Base-by-base conservation (phyloP, 2,888 invertebrate genomes). In the Idaea straminata region DNA sequence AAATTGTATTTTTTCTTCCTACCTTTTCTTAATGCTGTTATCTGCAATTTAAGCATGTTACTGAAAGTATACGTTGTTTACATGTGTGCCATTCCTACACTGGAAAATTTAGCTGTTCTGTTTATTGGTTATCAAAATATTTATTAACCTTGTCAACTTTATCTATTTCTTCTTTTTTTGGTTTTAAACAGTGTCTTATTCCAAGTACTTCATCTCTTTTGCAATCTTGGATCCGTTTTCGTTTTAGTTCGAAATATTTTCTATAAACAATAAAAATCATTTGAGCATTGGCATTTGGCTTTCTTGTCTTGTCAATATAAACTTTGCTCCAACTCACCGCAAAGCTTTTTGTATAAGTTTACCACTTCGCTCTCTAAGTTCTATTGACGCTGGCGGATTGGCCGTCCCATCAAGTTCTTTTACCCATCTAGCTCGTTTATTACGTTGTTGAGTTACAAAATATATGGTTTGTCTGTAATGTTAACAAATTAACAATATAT, bases 231-330 rank as follows among this genome's bases (percentile, higher is more conserved):
- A 79, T 65, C 38, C 71, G 82, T 67, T 78, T 74, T 63, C 91
- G 77, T 75, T 90, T 91, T 1, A 81, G 63, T 69, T 83, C 70
- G 69, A 89, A 88, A 72, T 84, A 89, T 25, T 66, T 68, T 70
- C 91, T 91, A 73, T 0, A 80, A 80, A 60, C 62, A 6, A 47
- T 47, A 47, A 10, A 2, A 47, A 7, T 47, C 10, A 47, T 47
- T 7, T 13, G 2, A 47, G 3, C 47, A 47, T 10, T 13, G 47
- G 3, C 6, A 36, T 36, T 36, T 36, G 5, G 6, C 5, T 36
- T 7, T 36, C 1, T 36, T 36, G 25, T 36, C 36, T 36, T 36
- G 36, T 36, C 36, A 7, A 36, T 36, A 2, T 36, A 36, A 36
- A 58, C 5, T 58, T 15, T 58, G 15, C 58, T 59, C 16, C 7